Conservation (phyloP, 1,140 invertebrate species). For the Monochamus saltuarius region DNA sequence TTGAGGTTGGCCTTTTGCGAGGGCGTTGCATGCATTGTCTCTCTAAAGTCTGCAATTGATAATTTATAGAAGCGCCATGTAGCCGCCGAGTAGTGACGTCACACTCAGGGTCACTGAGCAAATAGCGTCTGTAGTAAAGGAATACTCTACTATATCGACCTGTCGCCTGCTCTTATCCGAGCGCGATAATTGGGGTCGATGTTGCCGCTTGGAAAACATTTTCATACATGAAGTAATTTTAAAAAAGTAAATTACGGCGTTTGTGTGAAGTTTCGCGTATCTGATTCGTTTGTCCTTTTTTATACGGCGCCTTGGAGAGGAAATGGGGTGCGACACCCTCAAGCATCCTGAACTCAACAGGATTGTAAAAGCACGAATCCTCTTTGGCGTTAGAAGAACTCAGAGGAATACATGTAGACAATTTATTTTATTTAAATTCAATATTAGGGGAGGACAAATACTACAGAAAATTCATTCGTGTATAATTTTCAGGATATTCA, state of each 20-base stretch:
- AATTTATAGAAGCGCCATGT: constrained; percentile 12
- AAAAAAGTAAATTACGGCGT: constrained; percentile 14
- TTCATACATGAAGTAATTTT: too few relatives aligned
- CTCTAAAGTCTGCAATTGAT: constrained; percentile 4
- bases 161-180: constrained; percentile 6
- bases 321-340: constrained; percentile 5
- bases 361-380: too few relatives aligned
- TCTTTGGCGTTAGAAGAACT: too few relatives aligned
- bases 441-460: too few relatives aligned
- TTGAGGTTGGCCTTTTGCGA: constrained; percentile 4
- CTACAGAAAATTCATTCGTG: too few relatives aligned
- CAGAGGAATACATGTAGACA: too few relatives aligned
- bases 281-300: constrained; percentile 7
- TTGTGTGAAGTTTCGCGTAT: constrained; percentile 11
- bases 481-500: too few relatives aligned
- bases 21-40: background rate
- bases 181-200: constrained; percentile 12
- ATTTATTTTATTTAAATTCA: too few relatives aligned
- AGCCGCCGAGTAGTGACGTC: constrained; percentile 14
- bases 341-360: background rate
- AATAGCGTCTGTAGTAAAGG: constrained; percentile 15
- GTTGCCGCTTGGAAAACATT: background rate
- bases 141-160: constrained; percentile 17
- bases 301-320: constrained; percentile 13
- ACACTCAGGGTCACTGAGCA: constrained; percentile 14